Conservation (phyloP, 2,113 vertebrate species). For the Capreolus pygargus region DNA sequence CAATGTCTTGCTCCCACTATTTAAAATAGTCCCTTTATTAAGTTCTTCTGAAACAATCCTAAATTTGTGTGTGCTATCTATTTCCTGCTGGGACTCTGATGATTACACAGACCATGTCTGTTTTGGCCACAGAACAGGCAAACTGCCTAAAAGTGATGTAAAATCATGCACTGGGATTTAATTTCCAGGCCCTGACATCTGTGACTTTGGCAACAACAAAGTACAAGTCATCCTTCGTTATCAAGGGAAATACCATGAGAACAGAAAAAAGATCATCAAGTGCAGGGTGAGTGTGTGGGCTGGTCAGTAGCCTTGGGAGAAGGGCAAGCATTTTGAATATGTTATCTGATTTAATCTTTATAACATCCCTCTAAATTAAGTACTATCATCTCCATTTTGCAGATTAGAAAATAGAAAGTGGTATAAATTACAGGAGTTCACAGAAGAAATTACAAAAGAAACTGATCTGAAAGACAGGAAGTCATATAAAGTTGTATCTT, state of each 20-base stretch:
- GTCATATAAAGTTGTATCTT: neutral
- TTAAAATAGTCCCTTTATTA: slow-evolving; percentile 3
- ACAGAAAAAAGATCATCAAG: slow-evolving; percentile 89
- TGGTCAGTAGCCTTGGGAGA: neutral
- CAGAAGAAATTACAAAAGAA: neutral
- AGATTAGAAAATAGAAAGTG: slow-evolving; percentile 23
- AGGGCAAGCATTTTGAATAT: neutral
- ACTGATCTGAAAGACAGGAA: neutral
- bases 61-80: neutral
- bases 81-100: slow-evolving; percentile 13
- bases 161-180: slow-evolving; percentile 36
- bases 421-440: neutral
- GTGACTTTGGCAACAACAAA: slow-evolving; percentile 90
- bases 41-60: slow-evolving; percentile 12
- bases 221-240: slow-evolving; percentile 90
- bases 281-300: slow-evolving; percentile 82
- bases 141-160: slow-evolving; percentile 15
- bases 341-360: slow-evolving; percentile 25
- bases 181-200: slow-evolving; percentile 89
- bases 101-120: neutral
- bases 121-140: neutral
- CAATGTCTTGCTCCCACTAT: neutral
- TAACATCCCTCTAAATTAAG: neutral
- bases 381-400: neutral
- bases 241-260: slow-evolving; percentile 89